phyloP scores from a whole-genome alignment of 2,113 vertebrate species.

The Syrmaticus mikado region DNA sequence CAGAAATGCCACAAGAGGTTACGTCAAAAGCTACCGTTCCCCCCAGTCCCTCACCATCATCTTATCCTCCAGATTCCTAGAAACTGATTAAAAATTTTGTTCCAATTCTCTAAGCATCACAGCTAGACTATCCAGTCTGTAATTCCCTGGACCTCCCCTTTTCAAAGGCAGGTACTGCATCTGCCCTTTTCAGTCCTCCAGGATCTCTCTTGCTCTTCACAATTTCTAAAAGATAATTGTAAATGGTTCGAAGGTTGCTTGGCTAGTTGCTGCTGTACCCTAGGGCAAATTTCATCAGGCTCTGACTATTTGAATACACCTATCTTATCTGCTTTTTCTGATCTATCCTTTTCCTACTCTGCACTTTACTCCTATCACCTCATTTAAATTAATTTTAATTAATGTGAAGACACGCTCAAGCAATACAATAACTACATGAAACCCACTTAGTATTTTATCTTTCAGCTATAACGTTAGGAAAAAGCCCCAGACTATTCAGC shows the following conservation, averaged over 20 bases:
- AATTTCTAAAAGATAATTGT: conserved; percentile 59
- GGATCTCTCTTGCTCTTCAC: conserved; percentile 32
- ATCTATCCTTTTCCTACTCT: conserved; percentile 56
- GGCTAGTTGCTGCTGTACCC: conserved; percentile 57
- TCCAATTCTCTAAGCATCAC: background rate
- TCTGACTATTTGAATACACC: conserved; percentile 57
- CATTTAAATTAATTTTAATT: conserved; percentile 60
- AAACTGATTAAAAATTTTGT: conserved; percentile 32
- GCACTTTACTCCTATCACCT: conserved; percentile 54
- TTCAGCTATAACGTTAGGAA: background rate
- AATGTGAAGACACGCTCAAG: conserved; percentile 22
- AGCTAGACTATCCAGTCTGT: background rate
- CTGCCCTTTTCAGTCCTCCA: conserved; percentile 46
- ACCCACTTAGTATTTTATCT: background rate
- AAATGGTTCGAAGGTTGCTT: conserved; percentile 71
- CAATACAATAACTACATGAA: conserved; percentile 25
- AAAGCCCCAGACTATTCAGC: background rate
- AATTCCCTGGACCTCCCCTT: conserved; percentile 17
- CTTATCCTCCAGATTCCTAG: background rate
- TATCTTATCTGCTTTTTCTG: conserved; percentile 62
- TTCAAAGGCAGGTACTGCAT: conserved; percentile 1
- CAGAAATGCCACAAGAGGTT: background rate
- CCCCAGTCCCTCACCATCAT: background rate
- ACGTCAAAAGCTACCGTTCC: background rate
- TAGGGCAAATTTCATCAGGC: conserved; percentile 68